Evolutionary conservation across 2,888 invertebrate genomes (phyloP).

Genomic region (Aethes cnicana): DNA sequence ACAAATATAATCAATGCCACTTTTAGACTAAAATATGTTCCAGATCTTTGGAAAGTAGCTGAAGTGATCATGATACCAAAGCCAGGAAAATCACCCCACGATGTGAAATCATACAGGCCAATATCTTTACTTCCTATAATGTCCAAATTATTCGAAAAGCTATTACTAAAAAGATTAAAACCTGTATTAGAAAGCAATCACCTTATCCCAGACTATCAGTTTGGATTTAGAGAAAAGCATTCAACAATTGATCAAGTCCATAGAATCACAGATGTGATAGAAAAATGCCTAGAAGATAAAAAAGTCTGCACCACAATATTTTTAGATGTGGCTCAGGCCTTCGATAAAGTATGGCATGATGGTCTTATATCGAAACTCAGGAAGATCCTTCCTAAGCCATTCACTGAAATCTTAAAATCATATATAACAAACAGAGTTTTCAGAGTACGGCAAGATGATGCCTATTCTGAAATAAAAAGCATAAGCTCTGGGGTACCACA

Average conservation of each 20-base stretch:
- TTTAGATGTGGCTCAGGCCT: neutral
- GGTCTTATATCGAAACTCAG: neutral
- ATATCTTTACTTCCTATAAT: no score
- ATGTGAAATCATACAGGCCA: no score
- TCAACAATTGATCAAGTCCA: no score
- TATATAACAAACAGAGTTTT: no score
- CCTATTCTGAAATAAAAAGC: neutral
- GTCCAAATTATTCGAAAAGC: neutral
- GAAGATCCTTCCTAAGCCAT: neutral
- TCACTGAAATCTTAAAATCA: neutral
- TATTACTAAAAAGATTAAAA: neutral
- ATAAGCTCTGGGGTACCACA: no score
- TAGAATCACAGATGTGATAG: no score
- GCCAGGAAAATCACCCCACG: neutral
- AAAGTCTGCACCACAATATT: neutral
- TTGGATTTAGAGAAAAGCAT: neutral
- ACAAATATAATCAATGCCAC: slow-evolving; percentile 13
- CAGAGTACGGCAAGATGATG: neutral
- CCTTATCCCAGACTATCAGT: no score
- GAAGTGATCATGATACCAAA: slow-evolving; percentile 20
- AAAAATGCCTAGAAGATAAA: neutral
- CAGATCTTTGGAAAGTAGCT: slow-evolving; percentile 13
- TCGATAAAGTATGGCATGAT: no score
- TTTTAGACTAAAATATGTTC: slow-evolving; percentile 1
- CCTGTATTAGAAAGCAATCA: neutral